Evolutionary conservation across 2,797 vertebrate genomes (phyloP), one percentile per base, ranked within the genome.

Genomic region (Onychomys arenicola): DNA sequence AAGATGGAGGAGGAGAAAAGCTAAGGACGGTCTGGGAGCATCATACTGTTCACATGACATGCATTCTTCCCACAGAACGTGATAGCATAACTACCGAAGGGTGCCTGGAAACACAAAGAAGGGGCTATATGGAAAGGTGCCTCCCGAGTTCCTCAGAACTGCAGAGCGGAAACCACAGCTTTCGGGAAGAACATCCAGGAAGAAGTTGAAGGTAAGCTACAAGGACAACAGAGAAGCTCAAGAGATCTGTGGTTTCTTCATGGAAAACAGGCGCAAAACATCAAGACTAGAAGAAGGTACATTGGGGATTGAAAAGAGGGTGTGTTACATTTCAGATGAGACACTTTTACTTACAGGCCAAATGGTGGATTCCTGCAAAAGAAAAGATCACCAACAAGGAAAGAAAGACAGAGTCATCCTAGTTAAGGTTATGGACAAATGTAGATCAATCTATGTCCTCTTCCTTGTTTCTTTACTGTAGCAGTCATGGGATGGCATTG

Each of bases 261-360:
- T 92, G 96, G 67, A 40, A 97, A 95, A 97, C 97, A 97, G 97
- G 97, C 96, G 97, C 94, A 98, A 91, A 98, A 98, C 98, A 98
- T 96, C 84, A 94, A 98, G 95, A 98, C 97, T 46, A 97, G 98
- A 95, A 97, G 90, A 98, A 99, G 97, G 97, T 98, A 97, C 96
- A 97, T 97, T 97, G 93, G 98, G 89, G 98, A 97, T 97, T 96
- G 96, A 98, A 98, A 98, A 96, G 98, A 96, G 96, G 98, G 89
- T 95, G 97, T 94, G 97, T 89, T 97, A 89, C 98, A 97, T 98
- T 98, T 98, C 97, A 97, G 97, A 98, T 98, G 96, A 98, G 98
- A 98, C 96, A 97, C 97, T 99, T 99, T 99, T 99, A 99, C 99
- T 99, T 99, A 99, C 99, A 99, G 99, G 99, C 98, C 97, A 99